These are phyloP conservation scores for Etheostoma cragini DNA, from an alignment of 2,113 vertebrate genomes.

Conservation along the genomic window DNA sequence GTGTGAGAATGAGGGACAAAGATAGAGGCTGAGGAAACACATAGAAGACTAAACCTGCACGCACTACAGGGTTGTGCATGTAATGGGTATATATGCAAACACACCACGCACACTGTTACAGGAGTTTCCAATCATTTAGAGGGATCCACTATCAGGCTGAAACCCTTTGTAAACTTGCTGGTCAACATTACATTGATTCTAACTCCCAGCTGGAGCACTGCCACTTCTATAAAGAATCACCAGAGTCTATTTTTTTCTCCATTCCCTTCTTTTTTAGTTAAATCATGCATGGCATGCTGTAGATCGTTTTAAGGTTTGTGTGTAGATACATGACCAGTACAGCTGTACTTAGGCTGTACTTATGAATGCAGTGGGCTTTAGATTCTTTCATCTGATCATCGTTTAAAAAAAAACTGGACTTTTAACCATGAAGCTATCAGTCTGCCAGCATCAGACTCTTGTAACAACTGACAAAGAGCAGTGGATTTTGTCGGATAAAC, in stretches of 20 bases:
- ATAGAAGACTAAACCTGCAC: too few species aligned
- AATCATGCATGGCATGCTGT: background rate
- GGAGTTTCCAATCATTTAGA: conserved; percentile 25
- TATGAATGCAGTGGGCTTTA: background rate
- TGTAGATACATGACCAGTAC: background rate
- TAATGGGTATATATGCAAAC: conserved; percentile 7
- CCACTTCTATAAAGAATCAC: conserved; percentile 18
- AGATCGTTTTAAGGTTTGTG: background rate
- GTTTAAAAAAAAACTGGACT: background rate
- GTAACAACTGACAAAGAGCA: conserved; percentile 10
- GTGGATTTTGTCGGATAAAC: conserved; percentile 20
- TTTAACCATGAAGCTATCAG: background rate
- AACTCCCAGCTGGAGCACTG: background rate
- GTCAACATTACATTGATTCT: conserved; percentile 40
- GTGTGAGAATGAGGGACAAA: background rate
- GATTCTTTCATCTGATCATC: conserved; percentile 4
- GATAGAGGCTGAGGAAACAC: too few species aligned
- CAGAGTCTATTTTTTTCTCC: background rate
- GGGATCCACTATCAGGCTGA: background rate
- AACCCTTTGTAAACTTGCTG: conserved; percentile 10
- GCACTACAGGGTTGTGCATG: background rate
- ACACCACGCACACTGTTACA: conserved; percentile 24
- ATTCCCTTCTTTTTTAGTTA: conserved; percentile 13
- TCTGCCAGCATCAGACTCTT: conserved; percentile 2
- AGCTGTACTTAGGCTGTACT: background rate